phyloP scores from a whole-genome alignment of 92 coral and sea anemone genomes.

The Umimayanthus chanpuru region DNA sequence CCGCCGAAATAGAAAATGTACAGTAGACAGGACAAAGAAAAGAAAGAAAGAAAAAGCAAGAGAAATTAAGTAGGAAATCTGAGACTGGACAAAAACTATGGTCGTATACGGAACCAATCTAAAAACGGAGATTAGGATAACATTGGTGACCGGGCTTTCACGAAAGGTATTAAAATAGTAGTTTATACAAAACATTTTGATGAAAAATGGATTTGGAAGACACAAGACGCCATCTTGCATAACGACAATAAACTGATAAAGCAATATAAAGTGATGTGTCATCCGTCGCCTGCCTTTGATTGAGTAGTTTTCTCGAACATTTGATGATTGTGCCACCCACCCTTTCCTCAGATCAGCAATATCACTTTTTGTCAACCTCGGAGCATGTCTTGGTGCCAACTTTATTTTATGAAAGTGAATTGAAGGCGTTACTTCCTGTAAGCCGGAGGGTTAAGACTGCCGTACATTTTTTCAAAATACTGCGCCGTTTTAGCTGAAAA shows the following conservation, averaged over 20 bases:
- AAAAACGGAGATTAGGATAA: neutral
- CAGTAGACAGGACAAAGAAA: neutral
- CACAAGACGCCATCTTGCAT: neutral
- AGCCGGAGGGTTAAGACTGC: neutral
- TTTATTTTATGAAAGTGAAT: too few relatives aligned
- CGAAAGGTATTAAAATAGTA: too few relatives aligned
- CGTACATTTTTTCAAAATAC: neutral
- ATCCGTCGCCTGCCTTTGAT: neutral
- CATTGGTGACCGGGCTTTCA: neutral
- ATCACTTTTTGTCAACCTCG: neutral
- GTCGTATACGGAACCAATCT: neutral
- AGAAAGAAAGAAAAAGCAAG: neutral
- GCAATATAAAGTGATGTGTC: neutral
- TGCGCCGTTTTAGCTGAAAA: neutral
- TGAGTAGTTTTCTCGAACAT: neutral
- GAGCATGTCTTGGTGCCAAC: neutral
- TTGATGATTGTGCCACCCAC: neutral
- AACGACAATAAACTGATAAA: neutral
- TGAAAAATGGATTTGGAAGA: neutral
- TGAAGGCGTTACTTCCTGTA: neutral
- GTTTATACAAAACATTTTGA: neutral
- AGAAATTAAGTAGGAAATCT: neutral
- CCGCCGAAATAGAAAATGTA: too few relatives aligned
- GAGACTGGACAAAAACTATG: neutral
- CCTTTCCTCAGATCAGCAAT: conserved; percentile 9